phyloP scores from a whole-genome alignment of 2,113 vertebrate genomes.

The Piaya cayana region DNA sequence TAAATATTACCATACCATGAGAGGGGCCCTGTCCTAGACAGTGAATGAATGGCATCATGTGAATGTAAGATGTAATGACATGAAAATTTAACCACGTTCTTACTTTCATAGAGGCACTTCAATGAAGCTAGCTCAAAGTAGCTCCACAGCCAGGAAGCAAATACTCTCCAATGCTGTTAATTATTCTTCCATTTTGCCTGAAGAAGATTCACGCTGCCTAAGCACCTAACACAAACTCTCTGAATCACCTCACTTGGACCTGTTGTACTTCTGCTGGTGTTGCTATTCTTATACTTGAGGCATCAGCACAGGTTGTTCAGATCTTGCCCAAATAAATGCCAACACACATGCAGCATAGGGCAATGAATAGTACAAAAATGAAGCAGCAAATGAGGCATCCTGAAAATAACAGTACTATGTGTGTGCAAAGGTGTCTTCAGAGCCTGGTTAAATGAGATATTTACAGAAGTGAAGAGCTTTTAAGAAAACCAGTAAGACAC shows the following conservation, averaged over 20 bases:
- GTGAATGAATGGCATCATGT: not conserved
- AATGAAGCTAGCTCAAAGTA: not conserved
- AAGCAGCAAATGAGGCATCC: not conserved
- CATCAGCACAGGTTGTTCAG: not conserved
- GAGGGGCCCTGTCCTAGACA: not conserved
- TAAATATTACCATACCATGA: not conserved
- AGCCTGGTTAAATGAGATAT: not conserved
- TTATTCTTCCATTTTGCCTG: not conserved
- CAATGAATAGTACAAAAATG: not conserved
- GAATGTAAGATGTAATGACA: not conserved
- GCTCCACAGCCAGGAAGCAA: not conserved
- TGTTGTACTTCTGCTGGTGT: not conserved
- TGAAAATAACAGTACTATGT: not conserved
- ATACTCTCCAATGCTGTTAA: not conserved
- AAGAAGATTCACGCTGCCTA: not conserved
- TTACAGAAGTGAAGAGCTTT: not conserved
- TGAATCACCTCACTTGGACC: not conserved
- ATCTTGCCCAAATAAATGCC: not conserved
- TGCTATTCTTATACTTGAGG: fast-evolving
- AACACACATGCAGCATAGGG: not conserved
- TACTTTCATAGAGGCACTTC: not conserved
- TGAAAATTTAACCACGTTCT: not conserved
- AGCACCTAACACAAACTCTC: not conserved
- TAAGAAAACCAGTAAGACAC: not conserved
- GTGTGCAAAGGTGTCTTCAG: not conserved